Conservation (phyloP, 2,888 invertebrate genomes). For the Temnothorax unifasciatus region DNA sequence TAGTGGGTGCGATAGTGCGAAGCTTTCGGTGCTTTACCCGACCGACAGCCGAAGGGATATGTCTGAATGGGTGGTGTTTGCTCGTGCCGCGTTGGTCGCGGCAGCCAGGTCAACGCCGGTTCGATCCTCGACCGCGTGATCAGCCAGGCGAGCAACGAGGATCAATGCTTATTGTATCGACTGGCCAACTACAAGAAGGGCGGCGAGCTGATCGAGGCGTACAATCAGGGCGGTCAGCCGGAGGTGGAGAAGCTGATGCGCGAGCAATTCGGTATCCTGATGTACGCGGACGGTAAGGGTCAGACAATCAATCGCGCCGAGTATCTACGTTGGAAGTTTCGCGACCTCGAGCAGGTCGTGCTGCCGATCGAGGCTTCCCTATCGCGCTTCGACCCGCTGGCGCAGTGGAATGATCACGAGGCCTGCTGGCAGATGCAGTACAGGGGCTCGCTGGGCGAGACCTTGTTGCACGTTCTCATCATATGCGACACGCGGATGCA, state of each 20-base stretch:
- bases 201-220: constrained; percentile 95
- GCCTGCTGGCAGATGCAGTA: constrained; percentile 99
- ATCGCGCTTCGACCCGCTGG: constrained; percentile 94
- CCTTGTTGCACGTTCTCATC: constrained; percentile 96
- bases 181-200: constrained; percentile 97
- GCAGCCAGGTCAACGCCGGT: constrained; percentile 87
- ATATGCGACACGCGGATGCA: constrained; percentile 97
- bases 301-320: constrained; percentile 95
- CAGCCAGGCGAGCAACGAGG: constrained; percentile 94
- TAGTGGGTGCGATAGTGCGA: neutral
- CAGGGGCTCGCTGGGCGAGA: constrained; percentile 98
- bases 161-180: constrained; percentile 95
- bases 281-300: constrained; percentile 95
- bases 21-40: constrained; percentile 18
- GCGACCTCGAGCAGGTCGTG: constrained; percentile 93
- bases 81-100: constrained; percentile 83
- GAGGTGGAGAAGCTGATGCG: constrained; percentile 94
- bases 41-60: constrained; percentile 66
- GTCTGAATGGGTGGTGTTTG: constrained; percentile 85
- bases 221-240: constrained; percentile 93
- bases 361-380: constrained; percentile 95
- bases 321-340: constrained; percentile 95
- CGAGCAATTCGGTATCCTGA: constrained; percentile 95
- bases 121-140: constrained; percentile 96
- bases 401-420: constrained; percentile 95